These are phyloP conservation scores for Cinclus cinclus DNA, from an alignment of 2,113 vertebrate species.

Conservation along the genomic window DNA sequence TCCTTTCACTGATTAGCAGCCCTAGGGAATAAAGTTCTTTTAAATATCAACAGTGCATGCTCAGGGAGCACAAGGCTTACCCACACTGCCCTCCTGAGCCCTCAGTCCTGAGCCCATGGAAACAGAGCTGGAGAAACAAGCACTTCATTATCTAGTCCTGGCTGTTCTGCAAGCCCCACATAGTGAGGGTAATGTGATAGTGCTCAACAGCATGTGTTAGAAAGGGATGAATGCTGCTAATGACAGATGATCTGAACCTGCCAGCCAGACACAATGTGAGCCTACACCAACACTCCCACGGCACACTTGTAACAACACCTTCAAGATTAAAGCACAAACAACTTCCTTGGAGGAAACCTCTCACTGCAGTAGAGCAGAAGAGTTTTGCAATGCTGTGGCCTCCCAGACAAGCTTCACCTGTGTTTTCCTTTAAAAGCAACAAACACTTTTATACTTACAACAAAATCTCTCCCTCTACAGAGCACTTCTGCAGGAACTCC, in stretches of 20 bases:
- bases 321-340: neutral
- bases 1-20: conserved; percentile 47
- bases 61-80: conserved; percentile 16
- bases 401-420: neutral
- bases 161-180: neutral
- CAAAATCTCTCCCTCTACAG: conserved; percentile 94
- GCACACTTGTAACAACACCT: neutral
- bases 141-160: neutral
- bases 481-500: conserved; percentile 94
- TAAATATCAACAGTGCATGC: conserved; percentile 13
- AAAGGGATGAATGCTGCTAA: neutral
- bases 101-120: neutral
- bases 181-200: neutral
- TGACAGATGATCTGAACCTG: conserved; percentile 17
- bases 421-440: neutral
- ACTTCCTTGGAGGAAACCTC: neutral
- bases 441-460: conserved; percentile 79
- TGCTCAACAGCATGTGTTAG: neutral
- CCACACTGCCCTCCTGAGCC: conserved; percentile 14
- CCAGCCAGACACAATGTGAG: neutral
- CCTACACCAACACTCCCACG: neutral
- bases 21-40: conserved; percentile 48
- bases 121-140: neutral
- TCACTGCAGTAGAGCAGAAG: neutral
- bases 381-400: neutral